Base-by-base conservation (phyloP, 2,888 invertebrate genomes). In the Melinopterus prodromus region DNA sequence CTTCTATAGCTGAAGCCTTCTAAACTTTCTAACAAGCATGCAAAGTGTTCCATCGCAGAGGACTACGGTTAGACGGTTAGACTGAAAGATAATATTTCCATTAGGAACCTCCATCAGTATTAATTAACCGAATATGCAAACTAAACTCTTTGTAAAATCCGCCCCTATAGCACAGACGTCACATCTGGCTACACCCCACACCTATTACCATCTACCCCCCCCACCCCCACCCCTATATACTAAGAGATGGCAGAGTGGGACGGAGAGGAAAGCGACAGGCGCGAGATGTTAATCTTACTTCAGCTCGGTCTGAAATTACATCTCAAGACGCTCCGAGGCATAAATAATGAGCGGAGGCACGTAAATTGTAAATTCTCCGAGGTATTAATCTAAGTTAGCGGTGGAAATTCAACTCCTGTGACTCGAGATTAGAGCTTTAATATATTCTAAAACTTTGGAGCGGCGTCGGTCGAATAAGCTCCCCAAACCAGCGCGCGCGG, bases 361-460 rank as follows among this genome's bases (percentile, higher is more conserved):
- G 88, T 88, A 88, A 89, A 89, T 89, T 89, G 88, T 88, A 88
- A 89, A 89, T 89, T 89, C 89, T 89, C 89, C 85, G 86, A 89
- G 89, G 89, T 89, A 89, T 89, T 89, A 89, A 89, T 89, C 89
- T 89, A 89, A 89, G 89, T 89, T 89, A 88, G 88, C 89, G 88
- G 88, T 88, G 88, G 89, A 89, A 89, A 89, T 89, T 89, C 89
- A 88, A 89, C 89, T 89, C 88, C 88, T 87, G 88, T 84, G 88
- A 88, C 88, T 88, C 87, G 87, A 88, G 89, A 89, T 89, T 89
- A 89, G 88, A 86, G 88, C 89, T 89, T 89, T 89, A 89, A 89
- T 89, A 89, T 89, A 89, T 89, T 89, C 89, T 88, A 89, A 89
- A 89, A 89, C 89, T 89, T 89, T 87, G 84, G 84, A 85, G 85